Evolutionary conservation across 1,140 invertebrate genomes (phyloP).

Genomic region (Vanessa tameamea): DNA sequence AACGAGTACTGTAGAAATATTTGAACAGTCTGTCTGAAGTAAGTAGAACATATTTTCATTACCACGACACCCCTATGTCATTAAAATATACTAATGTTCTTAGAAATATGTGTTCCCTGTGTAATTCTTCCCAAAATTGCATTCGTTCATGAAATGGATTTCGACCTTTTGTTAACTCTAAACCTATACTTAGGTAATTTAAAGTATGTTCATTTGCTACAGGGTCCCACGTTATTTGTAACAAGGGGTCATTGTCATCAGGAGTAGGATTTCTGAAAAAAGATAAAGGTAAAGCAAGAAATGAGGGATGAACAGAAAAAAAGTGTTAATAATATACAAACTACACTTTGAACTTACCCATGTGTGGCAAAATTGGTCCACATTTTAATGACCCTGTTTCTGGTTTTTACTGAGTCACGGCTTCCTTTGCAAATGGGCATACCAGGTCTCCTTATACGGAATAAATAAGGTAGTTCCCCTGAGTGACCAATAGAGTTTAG

Average conservation of each 20-base stretch:
- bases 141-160: slow-evolving; percentile 72
- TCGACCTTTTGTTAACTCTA: slow-evolving; percentile 68
- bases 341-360: slow-evolving; percentile 47
- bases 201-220: slow-evolving; percentile 58
- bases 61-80: slow-evolving; percentile 38
- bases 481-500: slow-evolving; percentile 59
- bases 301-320: background rate
- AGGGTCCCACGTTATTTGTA: slow-evolving; percentile 70
- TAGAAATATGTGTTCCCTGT: slow-evolving; percentile 56
- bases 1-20: background rate
- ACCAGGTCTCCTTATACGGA: slow-evolving; percentile 48
- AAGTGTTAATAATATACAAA: background rate
- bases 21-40: background rate
- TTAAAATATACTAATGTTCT: slow-evolving; percentile 58
- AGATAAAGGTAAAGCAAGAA: background rate
- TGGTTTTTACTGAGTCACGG: slow-evolving; percentile 60
- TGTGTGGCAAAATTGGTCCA: slow-evolving; percentile 78
- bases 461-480: slow-evolving; percentile 63
- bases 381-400: slow-evolving; percentile 63
- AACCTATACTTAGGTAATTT: slow-evolving; percentile 65
- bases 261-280: slow-evolving; percentile 67
- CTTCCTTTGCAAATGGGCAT: slow-evolving; percentile 51
- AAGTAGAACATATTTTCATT: background rate
- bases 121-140: slow-evolving; percentile 68
- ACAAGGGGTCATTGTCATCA: slow-evolving; percentile 55